Base-by-base conservation (phyloP, 2,797 vertebrate species). In the Nyctalus aviator region DNA sequence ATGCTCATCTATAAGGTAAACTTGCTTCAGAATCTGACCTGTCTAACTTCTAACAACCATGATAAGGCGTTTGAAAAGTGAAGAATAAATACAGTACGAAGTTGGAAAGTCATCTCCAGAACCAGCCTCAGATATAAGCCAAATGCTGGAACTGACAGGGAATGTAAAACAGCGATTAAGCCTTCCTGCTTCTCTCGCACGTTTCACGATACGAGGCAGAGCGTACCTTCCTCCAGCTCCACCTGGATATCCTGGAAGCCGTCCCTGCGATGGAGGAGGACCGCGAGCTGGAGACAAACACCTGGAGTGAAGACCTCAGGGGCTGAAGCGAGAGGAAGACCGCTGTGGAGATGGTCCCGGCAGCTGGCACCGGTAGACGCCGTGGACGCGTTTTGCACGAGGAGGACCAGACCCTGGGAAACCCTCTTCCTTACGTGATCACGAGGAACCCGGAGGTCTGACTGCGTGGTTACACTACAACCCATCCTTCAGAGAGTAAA, bases 401-500 rank as follows among this genome's bases (percentile, higher is more conserved):
- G 20, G 99, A 99, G 94, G 99, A 99, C 96, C 99, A 99, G 97
- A 99, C 99, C 0, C 98, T 99, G 27, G 99, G 99, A 84, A 99
- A 99, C 96, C 98, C 99, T 53, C 99, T 99, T 6, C 98, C 99
- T 90, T 99, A 99, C 50, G 99, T 99, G 99, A 98, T 99, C 95
- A 99, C 99, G 99, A 99, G 99, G 97, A 99, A 99, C 94, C 98
- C 97, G 6, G 99, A 99, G 9, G 99, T 99, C 94, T 99, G 99
- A 18, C 99, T 99, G 96, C 99, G 99, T 88, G 99, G 99, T 78
- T 99, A 99, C 98, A 99, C 99, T 97, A 99, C 99, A 97, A 99
- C 99, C 1, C 99, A 99, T 97, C 99, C 99, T 62, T 62, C 59
- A 30, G 59, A 30, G 59, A 62, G 59, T 30, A 62, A 62, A 30